Conservation (phyloP, 2,797 vertebrate species). For the Scolopax rusticola region DNA sequence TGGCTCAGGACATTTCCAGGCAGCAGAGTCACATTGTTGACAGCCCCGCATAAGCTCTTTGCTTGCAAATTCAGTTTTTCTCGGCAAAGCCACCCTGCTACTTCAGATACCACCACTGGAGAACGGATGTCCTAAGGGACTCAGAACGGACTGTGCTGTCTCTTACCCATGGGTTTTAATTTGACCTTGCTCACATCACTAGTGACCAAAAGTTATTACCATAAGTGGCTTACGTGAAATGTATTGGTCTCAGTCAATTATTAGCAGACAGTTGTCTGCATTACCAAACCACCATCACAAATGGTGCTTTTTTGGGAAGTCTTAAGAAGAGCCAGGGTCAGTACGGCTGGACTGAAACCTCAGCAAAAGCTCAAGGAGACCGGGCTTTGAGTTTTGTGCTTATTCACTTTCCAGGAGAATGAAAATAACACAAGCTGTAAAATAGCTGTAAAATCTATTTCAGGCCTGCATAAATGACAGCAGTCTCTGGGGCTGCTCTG, state of each 20-base stretch:
- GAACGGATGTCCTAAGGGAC: background rate
- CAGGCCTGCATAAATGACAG: background rate
- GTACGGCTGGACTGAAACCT: slow-evolving; percentile 14
- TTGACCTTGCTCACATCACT: slow-evolving; percentile 49
- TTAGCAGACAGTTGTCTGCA: slow-evolving; percentile 66
- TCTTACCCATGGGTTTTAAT: slow-evolving; percentile 43
- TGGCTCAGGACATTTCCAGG: background rate
- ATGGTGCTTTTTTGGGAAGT: slow-evolving; percentile 56
- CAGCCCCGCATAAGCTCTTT: background rate
- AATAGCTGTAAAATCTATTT: background rate
- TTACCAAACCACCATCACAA: slow-evolving; percentile 58
- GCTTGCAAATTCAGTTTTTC: slow-evolving; percentile 42
- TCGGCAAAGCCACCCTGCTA: background rate
- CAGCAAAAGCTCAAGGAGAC: slow-evolving; percentile 26
- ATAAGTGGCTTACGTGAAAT: slow-evolving; percentile 53
- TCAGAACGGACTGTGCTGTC: background rate
- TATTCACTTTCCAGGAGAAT: slow-evolving; percentile 1
- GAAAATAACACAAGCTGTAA: background rate
- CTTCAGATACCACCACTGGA: background rate
- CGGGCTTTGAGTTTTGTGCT: slow-evolving; percentile 10
- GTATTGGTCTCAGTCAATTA: slow-evolving; percentile 68
- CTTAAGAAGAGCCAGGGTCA: slow-evolving; percentile 4
- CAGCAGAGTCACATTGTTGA: background rate
- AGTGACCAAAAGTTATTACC: slow-evolving; percentile 58
- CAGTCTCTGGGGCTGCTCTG: background rate